These are phyloP conservation scores for Phoxinus phoxinus DNA, from an alignment of 2,113 vertebrate species.

Conservation along the genomic window DNA sequence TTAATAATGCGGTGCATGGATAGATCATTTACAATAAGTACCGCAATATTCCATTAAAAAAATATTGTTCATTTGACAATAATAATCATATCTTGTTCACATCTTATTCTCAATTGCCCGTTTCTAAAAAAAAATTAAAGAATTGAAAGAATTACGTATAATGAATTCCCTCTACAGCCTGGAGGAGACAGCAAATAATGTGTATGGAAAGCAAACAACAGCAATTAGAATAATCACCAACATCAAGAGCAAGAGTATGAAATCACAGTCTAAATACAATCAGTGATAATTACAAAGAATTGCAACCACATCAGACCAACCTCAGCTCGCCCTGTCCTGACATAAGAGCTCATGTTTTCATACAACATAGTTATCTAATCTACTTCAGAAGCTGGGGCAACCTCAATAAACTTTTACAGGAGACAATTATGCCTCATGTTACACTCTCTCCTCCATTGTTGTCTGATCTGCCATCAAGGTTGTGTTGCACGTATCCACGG, in stretches of 20 bases:
- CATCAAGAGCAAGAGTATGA: neutral
- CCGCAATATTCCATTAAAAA: too few relatives aligned
- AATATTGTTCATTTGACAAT: neutral
- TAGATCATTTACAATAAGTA: too few relatives aligned
- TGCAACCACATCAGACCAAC: neutral
- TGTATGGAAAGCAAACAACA: neutral
- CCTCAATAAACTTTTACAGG: slow-evolving; percentile 39
- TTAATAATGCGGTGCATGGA: too few relatives aligned
- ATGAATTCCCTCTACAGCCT: neutral
- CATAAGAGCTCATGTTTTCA: slow-evolving; percentile 6
- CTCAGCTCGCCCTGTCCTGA: neutral
- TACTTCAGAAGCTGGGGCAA: slow-evolving; percentile 39
- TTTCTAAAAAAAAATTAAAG: neutral
- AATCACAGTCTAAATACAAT: neutral
- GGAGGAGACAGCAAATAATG: neutral
- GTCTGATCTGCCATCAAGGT: slow-evolving; percentile 60
- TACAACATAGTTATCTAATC: slow-evolving; percentile 39
- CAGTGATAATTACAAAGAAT: neutral
- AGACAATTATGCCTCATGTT: slow-evolving; percentile 68
- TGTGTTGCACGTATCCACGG: slow-evolving; percentile 65
- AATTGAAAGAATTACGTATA: neutral
- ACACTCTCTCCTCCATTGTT: slow-evolving; percentile 51
- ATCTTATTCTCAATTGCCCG: neutral
- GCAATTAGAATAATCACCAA: neutral
- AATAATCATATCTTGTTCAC: neutral